Conservation (phyloP, 2,888 invertebrate genomes). For the Caradrina kadenii region DNA sequence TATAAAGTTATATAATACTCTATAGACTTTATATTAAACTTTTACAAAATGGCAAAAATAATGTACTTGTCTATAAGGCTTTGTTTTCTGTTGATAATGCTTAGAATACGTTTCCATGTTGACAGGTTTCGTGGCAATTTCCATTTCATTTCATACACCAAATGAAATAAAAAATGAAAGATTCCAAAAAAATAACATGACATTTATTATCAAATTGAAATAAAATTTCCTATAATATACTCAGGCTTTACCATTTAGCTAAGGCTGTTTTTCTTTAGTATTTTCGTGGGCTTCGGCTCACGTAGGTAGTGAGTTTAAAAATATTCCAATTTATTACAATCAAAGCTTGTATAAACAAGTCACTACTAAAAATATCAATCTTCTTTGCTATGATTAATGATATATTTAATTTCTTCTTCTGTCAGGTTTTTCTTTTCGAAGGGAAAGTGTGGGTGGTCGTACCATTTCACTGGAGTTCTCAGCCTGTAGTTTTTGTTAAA, state of each 20-base stretch:
- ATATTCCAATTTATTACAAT: background rate
- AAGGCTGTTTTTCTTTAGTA: background rate
- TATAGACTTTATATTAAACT: background rate
- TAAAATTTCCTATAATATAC: background rate
- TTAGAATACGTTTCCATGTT: background rate
- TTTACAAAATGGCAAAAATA: background rate
- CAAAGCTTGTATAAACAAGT: background rate
- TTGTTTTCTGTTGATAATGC: background rate
- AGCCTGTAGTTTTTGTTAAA: conserved; percentile 87
- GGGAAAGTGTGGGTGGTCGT: conserved; percentile 82
- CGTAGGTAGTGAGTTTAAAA: background rate
- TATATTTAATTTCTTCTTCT: conserved; percentile 74
- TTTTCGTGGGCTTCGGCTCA: background rate
- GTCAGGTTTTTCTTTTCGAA: conserved; percentile 84
- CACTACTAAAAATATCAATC: conserved; percentile 69
- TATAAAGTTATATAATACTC: background rate
- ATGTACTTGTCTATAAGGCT: no score
- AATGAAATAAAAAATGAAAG: background rate
- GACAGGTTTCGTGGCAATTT: no score
- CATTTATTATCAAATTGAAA: background rate
- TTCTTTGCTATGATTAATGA: conserved; percentile 80
- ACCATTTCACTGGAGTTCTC: conserved; percentile 77
- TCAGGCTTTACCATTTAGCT: background rate
- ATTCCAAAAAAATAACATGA: background rate
- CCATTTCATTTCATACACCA: no score